Evolutionary conservation across 2,797 vertebrate species (phyloP), one percentile per base, ranked within the genome.

Genomic region (Centropyge bicolor): DNA sequence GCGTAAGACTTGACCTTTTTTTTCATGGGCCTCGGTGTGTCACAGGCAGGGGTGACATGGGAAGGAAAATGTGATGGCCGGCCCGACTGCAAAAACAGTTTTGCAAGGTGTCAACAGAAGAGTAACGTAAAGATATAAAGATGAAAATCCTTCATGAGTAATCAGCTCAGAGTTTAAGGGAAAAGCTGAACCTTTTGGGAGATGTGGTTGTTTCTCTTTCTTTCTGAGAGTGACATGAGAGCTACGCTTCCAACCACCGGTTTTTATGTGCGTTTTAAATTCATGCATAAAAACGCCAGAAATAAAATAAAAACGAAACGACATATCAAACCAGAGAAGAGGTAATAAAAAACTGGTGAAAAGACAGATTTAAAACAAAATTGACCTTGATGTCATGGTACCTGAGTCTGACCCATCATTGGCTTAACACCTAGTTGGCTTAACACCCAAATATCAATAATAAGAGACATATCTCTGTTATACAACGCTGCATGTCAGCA

Each of bases 1-100:
- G 88, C 89, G 89, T 93, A 94, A 92, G 93, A 90, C 85, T 81
- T 92, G 92, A 94, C 91, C 89, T 93, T 94, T 93, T 93, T 31
- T 89, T 87, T 86, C 82, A 67, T 76, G 80, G 70, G 76, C 49
- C 65, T 84, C 73, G 31, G 76, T 91, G 88, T 93, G 91, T 94
- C 94, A 93, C 84, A 74, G 84, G 81, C 89, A 84, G 69, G 84
- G 78, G 84, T 89, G 92, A 92, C 90, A 91, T 73, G 79, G 79
- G 84, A 89, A 88, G 88, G 93, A 93, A 95, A 95, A 93, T 87
- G 86, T 93, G 90, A 94, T 86, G 80, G 83, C 70, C 43, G 19
- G 70, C 69, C 27, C 5, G 49, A 88, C 90, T 91, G 84, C 70
- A 78, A 86, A 31, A 83, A 85, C 69, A 68, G 87, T 80, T 91